Conservation (phyloP, 1,140 invertebrate species). For the Zaprionus gabonicus region DNA sequence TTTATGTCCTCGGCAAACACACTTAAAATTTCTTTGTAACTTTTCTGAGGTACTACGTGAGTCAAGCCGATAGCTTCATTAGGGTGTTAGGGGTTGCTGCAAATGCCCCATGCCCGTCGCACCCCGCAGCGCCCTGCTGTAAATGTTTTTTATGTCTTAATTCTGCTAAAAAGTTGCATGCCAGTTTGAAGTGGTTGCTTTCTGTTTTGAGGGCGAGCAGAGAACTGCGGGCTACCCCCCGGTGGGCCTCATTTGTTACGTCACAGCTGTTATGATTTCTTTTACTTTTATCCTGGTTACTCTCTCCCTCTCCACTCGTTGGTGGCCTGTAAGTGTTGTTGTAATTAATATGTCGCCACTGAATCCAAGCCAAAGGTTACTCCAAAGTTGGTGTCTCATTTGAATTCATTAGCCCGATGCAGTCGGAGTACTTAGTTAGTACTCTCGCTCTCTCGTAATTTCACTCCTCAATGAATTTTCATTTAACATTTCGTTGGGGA, state of each 20-base stretch:
- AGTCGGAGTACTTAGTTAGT: not conserved
- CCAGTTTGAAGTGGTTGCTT: constrained; percentile 76
- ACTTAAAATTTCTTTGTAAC: constrained; percentile 62
- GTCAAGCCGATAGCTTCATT: constrained; percentile 69
- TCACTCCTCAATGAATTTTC: constrained; percentile 51
- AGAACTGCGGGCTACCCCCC: constrained; percentile 52
- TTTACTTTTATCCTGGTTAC: constrained; percentile 8
- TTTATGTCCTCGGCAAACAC: constrained; percentile 45
- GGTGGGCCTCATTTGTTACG: constrained; percentile 66
- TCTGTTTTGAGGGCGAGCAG: not conserved
- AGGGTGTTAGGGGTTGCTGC: constrained; percentile 57
- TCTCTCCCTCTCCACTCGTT: constrained; percentile 30
- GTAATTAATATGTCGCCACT: constrained; percentile 70
- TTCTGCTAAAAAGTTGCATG: constrained; percentile 59
- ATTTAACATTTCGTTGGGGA: constrained; percentile 33
- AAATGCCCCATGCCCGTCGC: constrained; percentile 8
- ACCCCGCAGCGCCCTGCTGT: not conserved
- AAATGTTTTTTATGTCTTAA: constrained; percentile 74
- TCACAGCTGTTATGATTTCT: constrained; percentile 78
- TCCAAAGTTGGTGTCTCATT: constrained; percentile 60
- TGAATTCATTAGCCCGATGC: constrained; percentile 64
- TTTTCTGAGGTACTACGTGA: constrained; percentile 49
- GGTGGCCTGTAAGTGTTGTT: constrained; percentile 68
- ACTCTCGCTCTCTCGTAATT: constrained; percentile 28
- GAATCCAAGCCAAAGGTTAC: constrained; percentile 44